Conservation (phyloP, 2,797 vertebrate genomes). For the Mastacembelus armatus region DNA sequence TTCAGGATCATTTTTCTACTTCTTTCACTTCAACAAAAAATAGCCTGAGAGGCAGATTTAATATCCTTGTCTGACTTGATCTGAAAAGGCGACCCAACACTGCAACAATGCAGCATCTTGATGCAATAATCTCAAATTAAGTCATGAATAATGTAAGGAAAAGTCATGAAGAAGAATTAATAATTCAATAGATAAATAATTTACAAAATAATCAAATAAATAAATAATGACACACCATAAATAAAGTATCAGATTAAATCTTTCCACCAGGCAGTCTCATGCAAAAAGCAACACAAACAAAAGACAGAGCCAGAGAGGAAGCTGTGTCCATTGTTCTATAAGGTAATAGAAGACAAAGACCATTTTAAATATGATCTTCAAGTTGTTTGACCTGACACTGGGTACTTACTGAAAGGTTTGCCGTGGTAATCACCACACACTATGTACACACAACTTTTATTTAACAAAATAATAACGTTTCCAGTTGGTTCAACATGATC, state of each 20-base stretch:
- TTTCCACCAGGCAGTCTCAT: constrained; percentile 89
- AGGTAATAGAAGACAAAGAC: constrained; percentile 18
- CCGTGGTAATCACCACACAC: too few relatives aligned
- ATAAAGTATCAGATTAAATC: constrained; percentile 98
- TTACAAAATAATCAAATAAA: constrained; percentile 99
- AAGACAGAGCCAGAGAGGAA: constrained; percentile 79
- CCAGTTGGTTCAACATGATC: too few relatives aligned
- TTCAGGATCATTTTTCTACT: constrained; percentile 80
- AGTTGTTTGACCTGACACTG: constrained; percentile 17
- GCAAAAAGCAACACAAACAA: constrained; percentile 89
- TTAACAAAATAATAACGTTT: too few relatives aligned
- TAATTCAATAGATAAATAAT: constrained; percentile 99
- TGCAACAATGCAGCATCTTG: constrained; percentile 94
- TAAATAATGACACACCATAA: constrained; percentile 98
- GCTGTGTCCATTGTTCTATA: constrained; percentile 14
- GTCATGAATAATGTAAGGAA: constrained; percentile 97
- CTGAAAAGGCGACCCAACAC: constrained; percentile 91
- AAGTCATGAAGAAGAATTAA: constrained; percentile 99
- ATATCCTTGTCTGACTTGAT: constrained; percentile 93
- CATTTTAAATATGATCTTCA: constrained; percentile 11
- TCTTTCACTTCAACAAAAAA: constrained; percentile 84
- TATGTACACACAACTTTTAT: too few relatives aligned
- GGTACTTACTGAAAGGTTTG: too few relatives aligned
- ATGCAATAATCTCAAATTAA: constrained; percentile 99
- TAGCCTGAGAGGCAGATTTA: constrained; percentile 92